phyloP scores from a whole-genome alignment of 64 coral and sea anemone species.

The Actinia tenebrosa region DNA sequence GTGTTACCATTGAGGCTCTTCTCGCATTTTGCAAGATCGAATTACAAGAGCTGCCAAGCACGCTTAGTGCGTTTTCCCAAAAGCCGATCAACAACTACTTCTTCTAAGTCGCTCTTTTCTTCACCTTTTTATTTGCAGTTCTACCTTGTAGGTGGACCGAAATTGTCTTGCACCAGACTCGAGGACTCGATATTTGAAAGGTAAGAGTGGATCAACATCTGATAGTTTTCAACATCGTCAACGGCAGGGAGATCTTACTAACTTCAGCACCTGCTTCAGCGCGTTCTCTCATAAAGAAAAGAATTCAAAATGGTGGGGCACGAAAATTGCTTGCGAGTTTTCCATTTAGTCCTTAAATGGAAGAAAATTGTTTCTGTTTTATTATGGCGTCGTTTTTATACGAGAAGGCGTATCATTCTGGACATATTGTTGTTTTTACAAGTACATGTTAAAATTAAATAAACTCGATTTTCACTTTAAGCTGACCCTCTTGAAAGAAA shows the following conservation, averaged over 20 bases:
- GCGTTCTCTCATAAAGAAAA: background rate
- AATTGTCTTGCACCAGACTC: background rate
- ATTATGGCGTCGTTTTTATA: background rate
- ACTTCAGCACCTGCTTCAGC: constrained; percentile 11
- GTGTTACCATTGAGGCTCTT: background rate
- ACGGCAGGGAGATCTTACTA: background rate
- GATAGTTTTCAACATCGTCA: constrained; percentile 18
- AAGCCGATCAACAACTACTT: background rate
- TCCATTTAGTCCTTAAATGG: background rate
- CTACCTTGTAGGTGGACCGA: background rate
- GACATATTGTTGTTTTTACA: constrained; percentile 4
- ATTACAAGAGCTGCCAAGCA: constrained; percentile 9
- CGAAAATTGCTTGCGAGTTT: background rate
- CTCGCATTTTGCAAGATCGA: background rate
- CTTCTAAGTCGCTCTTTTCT: background rate
- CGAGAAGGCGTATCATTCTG: background rate
- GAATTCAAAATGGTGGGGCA: background rate
- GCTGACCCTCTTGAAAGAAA: constrained; percentile 2
- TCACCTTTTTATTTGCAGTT: background rate
- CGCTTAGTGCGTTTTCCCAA: background rate
- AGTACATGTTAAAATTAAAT: constrained; percentile 17
- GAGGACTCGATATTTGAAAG: background rate
- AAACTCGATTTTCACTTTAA: constrained; percentile 16
- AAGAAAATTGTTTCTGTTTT: background rate
- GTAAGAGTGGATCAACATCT: background rate